These are phyloP conservation scores for Lordiphosa stackelbergi DNA, from an alignment of 1,140 invertebrate species.

Conservation along the genomic window DNA sequence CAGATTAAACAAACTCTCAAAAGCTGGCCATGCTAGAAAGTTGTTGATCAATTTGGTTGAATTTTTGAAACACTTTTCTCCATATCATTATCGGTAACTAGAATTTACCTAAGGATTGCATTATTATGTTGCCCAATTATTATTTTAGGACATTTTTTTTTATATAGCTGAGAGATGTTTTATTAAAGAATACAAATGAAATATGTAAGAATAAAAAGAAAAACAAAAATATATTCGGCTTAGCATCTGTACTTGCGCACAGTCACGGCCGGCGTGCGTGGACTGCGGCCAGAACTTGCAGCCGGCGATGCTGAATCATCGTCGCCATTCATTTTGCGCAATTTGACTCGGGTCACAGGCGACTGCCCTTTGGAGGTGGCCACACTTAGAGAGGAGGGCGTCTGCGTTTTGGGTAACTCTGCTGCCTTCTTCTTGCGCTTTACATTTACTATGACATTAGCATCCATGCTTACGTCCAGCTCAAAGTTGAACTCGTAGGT, in stretches of 20 bases:
- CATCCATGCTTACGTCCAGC: slow-evolving; percentile 74
- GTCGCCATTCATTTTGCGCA: slow-evolving; percentile 45
- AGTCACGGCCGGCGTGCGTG: slow-evolving; percentile 59
- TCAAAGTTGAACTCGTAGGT: slow-evolving; percentile 76
- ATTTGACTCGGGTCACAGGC: slow-evolving; percentile 54
- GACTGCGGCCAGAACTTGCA: slow-evolving; percentile 32
- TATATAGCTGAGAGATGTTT: no score
- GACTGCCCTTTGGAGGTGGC: slow-evolving; percentile 22
- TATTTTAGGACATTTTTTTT: no score
- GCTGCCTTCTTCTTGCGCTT: slow-evolving; percentile 67
- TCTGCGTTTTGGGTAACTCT: not conserved
- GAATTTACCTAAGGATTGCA: no score
- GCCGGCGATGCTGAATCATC: slow-evolving; percentile 2
- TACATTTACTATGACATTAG: slow-evolving; percentile 75
- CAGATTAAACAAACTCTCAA: no score
- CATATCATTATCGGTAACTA: no score
- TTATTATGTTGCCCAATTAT: no score
- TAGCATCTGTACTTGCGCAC: slow-evolving; percentile 51
- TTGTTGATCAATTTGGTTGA: no score
- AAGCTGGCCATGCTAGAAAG: no score
- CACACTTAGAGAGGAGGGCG: slow-evolving; percentile 21
- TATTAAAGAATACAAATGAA: slow-evolving; percentile 1
- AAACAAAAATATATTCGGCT: slow-evolving; percentile 8
- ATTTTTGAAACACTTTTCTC: no score
- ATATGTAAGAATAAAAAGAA: slow-evolving; percentile 12